A percentile compares a stretch with the other conserved stretches of the same genome.
These are phyloP conservation scores for Trematomus bernacchii DNA, from an alignment of 2,797 vertebrate genomes.

Conservation along the genomic window DNA sequence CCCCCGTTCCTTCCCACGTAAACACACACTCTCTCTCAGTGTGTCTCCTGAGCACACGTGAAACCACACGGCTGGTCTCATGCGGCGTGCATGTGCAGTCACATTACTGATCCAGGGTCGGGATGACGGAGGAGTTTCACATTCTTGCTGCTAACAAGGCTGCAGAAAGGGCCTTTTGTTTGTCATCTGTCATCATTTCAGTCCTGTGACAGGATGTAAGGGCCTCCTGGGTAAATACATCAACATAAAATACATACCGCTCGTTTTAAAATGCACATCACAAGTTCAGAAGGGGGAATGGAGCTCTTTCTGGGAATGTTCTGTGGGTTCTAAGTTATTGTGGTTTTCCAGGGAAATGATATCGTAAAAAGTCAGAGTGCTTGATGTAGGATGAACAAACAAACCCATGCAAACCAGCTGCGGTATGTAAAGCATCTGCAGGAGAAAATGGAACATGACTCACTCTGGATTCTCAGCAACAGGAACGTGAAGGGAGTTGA, in stretches of 20 bases:
- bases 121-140: not conserved
- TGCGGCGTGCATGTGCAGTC: constrained; percentile 35
- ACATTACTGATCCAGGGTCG: not conserved
- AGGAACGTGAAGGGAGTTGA: not conserved
- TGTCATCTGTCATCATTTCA: not conserved
- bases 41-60: constrained; percentile 18
- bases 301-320: not conserved
- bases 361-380: not conserved
- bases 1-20: not conserved
- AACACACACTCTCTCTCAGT: constrained; percentile 12
- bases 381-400: constrained; percentile 12
- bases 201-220: constrained; percentile 22
- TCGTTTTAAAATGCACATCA: not conserved
- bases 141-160: not conserved
- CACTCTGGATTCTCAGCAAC: not conserved
- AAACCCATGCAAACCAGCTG: constrained; percentile 16
- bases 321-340: not conserved
- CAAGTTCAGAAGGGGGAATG: not conserved
- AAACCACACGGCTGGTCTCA: constrained; percentile 22
- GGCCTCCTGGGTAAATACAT: not conserved
- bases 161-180: constrained; percentile 51
- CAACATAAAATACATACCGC: not conserved
- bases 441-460: constrained; percentile 7
- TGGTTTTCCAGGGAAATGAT: constrained; percentile 1
- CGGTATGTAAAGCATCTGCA: constrained; percentile 22